A percentile compares a stretch with the other conserved stretches of the same genome.
These are phyloP conservation scores for Poecilia gillii DNA, from an alignment of 2,797 vertebrate genomes.

Conservation along the genomic window DNA sequence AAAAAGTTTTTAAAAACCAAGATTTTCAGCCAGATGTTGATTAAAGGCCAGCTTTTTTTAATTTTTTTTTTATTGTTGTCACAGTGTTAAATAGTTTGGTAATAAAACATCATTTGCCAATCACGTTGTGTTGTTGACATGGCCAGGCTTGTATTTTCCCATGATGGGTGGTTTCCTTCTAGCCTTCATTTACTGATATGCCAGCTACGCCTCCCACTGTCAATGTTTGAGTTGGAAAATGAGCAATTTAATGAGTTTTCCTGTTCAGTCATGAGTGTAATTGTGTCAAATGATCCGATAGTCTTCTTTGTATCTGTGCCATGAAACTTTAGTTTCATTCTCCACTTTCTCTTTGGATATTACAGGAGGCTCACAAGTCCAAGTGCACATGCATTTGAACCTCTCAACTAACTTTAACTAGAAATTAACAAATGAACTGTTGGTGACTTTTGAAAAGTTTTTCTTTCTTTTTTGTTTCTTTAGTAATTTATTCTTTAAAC, in stretches of 20 bases:
- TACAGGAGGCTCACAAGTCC: not conserved
- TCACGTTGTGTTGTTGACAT: conserved; percentile 9
- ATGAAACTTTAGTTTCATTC: conserved; percentile 60
- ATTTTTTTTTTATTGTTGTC: not conserved
- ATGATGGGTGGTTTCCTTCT: conserved; percentile 38
- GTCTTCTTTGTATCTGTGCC: conserved; percentile 57
- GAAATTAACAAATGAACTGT: too few relatives aligned
- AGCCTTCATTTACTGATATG: conserved; percentile 26
- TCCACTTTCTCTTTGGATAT: conserved; percentile 36
- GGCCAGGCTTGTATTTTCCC: conserved; percentile 17
- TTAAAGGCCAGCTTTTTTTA: not conserved
- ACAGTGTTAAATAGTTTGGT: not conserved
- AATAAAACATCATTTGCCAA: conserved; percentile 2
- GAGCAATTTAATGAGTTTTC: conserved; percentile 67
- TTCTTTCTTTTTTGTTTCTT: too few relatives aligned
- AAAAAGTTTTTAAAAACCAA: not conserved
- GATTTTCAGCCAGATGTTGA: not conserved
- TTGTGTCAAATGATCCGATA: conserved; percentile 68
- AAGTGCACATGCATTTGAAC: not conserved
- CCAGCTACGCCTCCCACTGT: conserved; percentile 25
- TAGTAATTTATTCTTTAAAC: too few relatives aligned
- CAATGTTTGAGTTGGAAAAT: conserved; percentile 52
- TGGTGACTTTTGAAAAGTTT: too few relatives aligned
- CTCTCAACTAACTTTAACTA: not conserved
- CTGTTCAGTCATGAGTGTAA: conserved; percentile 66